Evolutionary conservation across 2,888 invertebrate genomes (phyloP), one percentile per base, ranked within the genome.

Genomic region (Synergus itoensis): DNA sequence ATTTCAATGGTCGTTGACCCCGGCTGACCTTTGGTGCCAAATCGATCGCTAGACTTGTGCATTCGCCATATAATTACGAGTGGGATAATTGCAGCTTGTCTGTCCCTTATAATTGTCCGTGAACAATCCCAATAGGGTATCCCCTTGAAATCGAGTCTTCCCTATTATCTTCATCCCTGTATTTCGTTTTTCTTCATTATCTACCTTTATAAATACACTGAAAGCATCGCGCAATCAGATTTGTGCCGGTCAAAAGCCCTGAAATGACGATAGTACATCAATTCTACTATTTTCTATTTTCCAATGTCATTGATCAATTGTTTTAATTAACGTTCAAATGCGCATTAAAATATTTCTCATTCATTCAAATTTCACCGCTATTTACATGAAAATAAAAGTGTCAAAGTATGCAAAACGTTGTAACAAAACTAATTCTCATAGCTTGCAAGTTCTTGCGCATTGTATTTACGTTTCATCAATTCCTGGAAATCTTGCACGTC

Each of bases 1-100:
- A 91, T 91, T 91, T 89, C 88, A 87, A 86, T 90, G 91, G 91
- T 90, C 91, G 84, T 89, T 89, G 91, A 91, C 90, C 91, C 86
- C 88, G 87, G 85, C 84, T 87, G 86, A 88, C 86, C 90, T 90
- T 90, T 88, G 87, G 86, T 87, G 88, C 89, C 89, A 87, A 90
- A 89, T 88, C 85, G 85, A 88, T 67, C 67, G 67, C 77, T 79
- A 76, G 69, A 76, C 77, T 76, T 77, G 65, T 57, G 67, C 79
- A 77, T 79, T 76, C 76, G 62, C 64, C 77, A 69, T 67, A 79
- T 77, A 77, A 79, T 79, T 79, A 77, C 76, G 60, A 76, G 77
- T 60, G 69, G 77, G 79, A 79, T 79, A 79, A 79, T 79, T 79
- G 79, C 79, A n/a, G 76, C 67, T 79, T 28, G 28, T 28, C 28